A percentile compares a stretch with the other conserved stretches of the same genome.
These are phyloP conservation scores for Pristionchus entomophagus DNA, from an alignment of 2,888 invertebrate species.

Conservation along the genomic window DNA sequence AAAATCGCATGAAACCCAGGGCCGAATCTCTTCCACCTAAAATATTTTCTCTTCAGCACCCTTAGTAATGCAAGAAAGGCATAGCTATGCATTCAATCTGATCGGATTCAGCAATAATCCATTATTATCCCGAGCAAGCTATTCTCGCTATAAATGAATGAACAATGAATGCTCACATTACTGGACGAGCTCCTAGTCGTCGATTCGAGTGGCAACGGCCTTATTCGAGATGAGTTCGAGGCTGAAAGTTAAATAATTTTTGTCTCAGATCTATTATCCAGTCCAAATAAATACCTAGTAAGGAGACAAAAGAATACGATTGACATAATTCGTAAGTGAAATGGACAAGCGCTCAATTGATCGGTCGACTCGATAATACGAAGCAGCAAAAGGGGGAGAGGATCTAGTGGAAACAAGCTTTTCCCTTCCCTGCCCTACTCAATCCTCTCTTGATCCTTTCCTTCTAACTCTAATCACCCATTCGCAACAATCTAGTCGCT, in stretches of 20 bases:
- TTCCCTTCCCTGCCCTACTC: not conserved
- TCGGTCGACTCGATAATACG: slow-evolving; percentile 3
- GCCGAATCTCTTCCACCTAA: slow-evolving; percentile 50
- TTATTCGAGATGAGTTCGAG: not conserved
- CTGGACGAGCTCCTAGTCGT: not conserved
- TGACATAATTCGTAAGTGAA: not conserved
- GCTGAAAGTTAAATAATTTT: not conserved
- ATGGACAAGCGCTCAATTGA: not conserved
- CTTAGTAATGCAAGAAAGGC: too few species aligned
- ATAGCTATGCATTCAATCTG: too few species aligned
- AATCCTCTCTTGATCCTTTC: slow-evolving; percentile 6
- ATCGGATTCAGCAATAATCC: too few species aligned
- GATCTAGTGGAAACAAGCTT: slow-evolving; percentile 29
- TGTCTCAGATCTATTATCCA: not conserved
- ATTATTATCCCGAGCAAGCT: not conserved
- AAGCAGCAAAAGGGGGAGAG: slow-evolving; percentile 4
- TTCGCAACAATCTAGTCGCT: not conserved
- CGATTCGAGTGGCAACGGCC: slow-evolving; percentile 1
- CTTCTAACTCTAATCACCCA: not conserved
- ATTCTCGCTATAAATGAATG: not conserved
- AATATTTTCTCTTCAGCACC: not conserved
- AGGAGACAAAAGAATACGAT: not conserved
- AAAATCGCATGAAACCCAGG: slow-evolving; percentile 73
- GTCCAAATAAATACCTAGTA: too few species aligned
- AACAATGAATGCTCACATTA: not conserved